Evolutionary conservation across 2,888 invertebrate species (phyloP), one percentile per base, ranked within the genome.

Genomic region (Agelastica alni): DNA sequence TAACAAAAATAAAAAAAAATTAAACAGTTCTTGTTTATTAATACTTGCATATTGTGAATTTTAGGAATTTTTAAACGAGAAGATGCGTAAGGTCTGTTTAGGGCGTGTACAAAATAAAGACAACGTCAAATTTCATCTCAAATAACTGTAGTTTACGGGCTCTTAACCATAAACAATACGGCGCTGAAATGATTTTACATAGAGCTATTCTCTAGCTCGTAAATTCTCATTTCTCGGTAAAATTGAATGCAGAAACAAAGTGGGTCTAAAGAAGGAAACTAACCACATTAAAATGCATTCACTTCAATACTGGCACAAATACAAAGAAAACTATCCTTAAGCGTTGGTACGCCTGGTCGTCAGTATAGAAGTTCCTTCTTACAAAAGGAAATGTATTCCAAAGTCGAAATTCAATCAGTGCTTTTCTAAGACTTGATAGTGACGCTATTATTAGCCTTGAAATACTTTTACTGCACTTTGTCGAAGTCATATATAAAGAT

Each of bases 371-470:
- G 14, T 53, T 43, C 46, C 30, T 43, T 2, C 13, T 34, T 42
- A 59, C 51, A 59, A 59, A 56, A 54, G 51, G 32, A 51, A 59
- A 51, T 51, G 44, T 56, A 54, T 59, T 53, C 56, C 28, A 20
- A 37, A 31, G 55, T 42, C 43, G 53, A 49, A 64, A 64, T 60
- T 63, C 64, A 63, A 64, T 64, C 66, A 64, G 47, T 55, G 57
- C 62, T 62, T 56, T 61, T 62, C 62, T 60, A 30, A 45, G 58
- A 61, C 58, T 60, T 57, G 59, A 62, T 63, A 59, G 59, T 59
- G 53, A 58, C 57, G 62, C 62, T 56, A 60, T n/a, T n/a, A n/a
- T 66, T 66, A 65, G 28, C 22, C 18, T 36, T 34, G 26, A 10
- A 34, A 46, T 46, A 34, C 22, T 39, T 39, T 39, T 20, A 20